Evolutionary conservation across 2,797 vertebrate genomes (phyloP).

Genomic region (Coranthus polyacanthus): DNA sequence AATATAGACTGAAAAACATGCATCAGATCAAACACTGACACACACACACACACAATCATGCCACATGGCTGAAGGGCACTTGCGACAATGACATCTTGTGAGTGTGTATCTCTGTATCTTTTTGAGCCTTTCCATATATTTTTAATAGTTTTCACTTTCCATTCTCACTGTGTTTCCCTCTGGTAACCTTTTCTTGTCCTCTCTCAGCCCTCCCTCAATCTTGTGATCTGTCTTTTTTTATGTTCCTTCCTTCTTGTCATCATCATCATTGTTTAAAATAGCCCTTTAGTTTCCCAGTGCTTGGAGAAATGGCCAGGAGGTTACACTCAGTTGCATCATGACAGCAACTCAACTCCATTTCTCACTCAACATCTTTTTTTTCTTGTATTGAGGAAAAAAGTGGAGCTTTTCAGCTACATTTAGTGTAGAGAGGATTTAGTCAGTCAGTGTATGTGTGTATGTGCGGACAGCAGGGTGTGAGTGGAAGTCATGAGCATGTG

Average conservation of each 20-base stretch:
- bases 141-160: not conserved
- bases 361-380: constrained; percentile 8
- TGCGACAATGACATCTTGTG: constrained; percentile 61
- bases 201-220: constrained; percentile 6
- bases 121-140: constrained; percentile 6
- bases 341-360: constrained; percentile 28
- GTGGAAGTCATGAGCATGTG: constrained; percentile 22
- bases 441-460: not conserved
- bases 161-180: not conserved
- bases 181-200: constrained; percentile 27
- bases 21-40: constrained; percentile 30
- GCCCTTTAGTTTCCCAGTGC: constrained; percentile 41
- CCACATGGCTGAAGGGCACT: constrained; percentile 50
- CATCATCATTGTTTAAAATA: constrained; percentile 41
- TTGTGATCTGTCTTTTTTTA: constrained; percentile 45
- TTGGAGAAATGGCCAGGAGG: constrained; percentile 33
- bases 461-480: constrained; percentile 9
- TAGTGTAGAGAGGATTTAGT: constrained; percentile 1
- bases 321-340: constrained; percentile 56
- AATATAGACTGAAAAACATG: constrained; percentile 56
- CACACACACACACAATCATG: not conserved
- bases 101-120: not conserved
- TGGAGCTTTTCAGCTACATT: constrained; percentile 21
- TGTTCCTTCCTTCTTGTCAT: constrained; percentile 24
- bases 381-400: constrained; percentile 12